Percentiles rank a stretch among this genome's conserved stretches.
Conservation (phyloP, 2,113 vertebrate genomes). For the Pheucticus melanocephalus region DNA sequence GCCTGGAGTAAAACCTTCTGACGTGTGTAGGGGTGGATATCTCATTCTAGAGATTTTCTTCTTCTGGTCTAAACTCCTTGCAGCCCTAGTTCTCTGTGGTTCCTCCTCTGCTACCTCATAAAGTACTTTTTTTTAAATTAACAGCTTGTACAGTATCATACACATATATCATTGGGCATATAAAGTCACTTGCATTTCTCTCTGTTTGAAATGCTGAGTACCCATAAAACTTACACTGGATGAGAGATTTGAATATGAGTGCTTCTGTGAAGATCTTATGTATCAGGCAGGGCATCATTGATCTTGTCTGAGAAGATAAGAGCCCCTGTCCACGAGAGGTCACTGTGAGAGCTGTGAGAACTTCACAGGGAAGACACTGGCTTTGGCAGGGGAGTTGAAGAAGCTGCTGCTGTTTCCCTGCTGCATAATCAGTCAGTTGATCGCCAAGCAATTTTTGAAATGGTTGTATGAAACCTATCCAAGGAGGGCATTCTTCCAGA, state of each 20-base stretch:
- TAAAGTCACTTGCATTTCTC: not conserved
- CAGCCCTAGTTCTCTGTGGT: not conserved
- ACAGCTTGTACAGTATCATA: not conserved
- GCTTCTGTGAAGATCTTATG: not conserved
- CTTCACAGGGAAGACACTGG: not conserved
- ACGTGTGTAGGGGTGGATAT: not conserved
- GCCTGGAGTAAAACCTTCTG: constrained; percentile 3
- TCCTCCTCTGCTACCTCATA: not conserved
- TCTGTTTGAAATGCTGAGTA: not conserved
- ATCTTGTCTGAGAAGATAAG: not conserved
- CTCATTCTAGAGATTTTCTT: not conserved
- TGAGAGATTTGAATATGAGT: not conserved
- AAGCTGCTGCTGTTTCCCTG: not conserved
- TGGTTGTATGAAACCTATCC: not conserved
- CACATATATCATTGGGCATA: not conserved
- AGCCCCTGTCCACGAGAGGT: not conserved
- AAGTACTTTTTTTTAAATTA: not conserved
- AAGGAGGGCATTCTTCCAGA: not conserved
- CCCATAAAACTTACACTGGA: not conserved
- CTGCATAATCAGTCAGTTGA: not conserved
- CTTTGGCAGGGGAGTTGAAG: not conserved
- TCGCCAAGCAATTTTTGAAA: not conserved
- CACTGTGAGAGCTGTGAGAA: not conserved
- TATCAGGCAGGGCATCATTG: not conserved
- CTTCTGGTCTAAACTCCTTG: not conserved